These are phyloP conservation scores for Gila orcuttii DNA, from an alignment of 2,113 vertebrate species.

Conservation along the genomic window DNA sequence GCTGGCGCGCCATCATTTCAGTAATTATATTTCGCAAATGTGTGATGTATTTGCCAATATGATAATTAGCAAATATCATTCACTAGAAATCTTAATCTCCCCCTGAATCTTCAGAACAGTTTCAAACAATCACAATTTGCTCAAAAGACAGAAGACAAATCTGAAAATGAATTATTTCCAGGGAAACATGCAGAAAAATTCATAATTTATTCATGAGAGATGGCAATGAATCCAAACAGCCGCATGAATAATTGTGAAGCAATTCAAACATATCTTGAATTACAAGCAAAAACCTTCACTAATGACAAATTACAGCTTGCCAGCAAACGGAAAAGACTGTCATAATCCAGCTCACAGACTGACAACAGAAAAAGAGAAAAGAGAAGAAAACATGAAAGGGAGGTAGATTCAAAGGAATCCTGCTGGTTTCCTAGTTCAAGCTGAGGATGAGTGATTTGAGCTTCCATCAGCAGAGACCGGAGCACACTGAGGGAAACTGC, in stretches of 20 bases:
- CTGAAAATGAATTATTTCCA: neutral
- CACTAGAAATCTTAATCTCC: neutral
- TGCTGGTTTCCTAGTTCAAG: slow-evolving; percentile 50
- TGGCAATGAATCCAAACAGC: neutral
- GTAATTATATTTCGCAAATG: slow-evolving; percentile 2
- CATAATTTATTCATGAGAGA: slow-evolving; percentile 8
- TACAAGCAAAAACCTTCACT: slow-evolving; percentile 3
- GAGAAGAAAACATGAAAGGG: slow-evolving; percentile 35
- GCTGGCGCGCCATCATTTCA: neutral
- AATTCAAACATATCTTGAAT: neutral
- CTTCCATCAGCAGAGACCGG: slow-evolving; percentile 47
- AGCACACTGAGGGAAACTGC: slow-evolving; percentile 48
- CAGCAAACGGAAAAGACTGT: slow-evolving; percentile 15
- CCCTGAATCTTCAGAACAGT: neutral
- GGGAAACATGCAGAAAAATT: slow-evolving; percentile 1
- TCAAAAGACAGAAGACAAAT: neutral
- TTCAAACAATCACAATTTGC: neutral
- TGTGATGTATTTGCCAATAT: neutral
- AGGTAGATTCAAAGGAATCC: slow-evolving; percentile 50
- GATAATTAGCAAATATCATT: slow-evolving; percentile 7
- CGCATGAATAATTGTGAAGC: neutral
- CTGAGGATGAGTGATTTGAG: slow-evolving; percentile 49
- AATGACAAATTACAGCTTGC: slow-evolving; percentile 27
- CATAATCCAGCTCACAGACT: neutral
- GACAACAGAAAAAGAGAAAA: slow-evolving; percentile 26